These are phyloP conservation scores for Cerastoderma edule DNA, from an alignment of 2,888 invertebrate species.

Conservation along the genomic window DNA sequence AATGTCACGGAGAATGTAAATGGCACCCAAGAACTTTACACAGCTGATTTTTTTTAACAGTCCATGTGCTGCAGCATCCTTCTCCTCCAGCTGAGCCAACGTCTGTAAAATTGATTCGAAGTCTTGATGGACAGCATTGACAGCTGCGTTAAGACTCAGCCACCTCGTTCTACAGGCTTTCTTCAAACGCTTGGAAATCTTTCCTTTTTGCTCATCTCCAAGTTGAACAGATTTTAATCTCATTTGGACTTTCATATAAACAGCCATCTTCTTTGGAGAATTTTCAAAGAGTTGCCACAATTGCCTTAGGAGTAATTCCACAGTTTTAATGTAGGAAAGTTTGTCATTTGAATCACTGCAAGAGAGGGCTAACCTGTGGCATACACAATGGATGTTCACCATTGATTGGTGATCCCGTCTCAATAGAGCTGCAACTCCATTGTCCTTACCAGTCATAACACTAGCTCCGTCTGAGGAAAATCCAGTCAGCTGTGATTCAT, in stretches of 20 bases:
- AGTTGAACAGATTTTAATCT: conserved; percentile 30
- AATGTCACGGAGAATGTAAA: conserved; percentile 38
- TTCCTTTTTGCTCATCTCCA: conserved; percentile 4
- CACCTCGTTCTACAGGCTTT: conserved; percentile 54
- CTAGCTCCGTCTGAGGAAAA: conserved; percentile 44
- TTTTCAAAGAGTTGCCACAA: conserved; percentile 55
- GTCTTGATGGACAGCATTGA: conserved; percentile 32
- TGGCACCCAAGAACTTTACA: conserved; percentile 37
- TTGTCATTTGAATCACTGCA: conserved; percentile 39
- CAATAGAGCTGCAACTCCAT: conserved; percentile 47
- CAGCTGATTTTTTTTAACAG: conserved; percentile 42
- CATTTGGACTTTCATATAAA: conserved; percentile 40
- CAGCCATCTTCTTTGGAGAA: conserved; percentile 52
- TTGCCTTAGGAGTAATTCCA: conserved; percentile 42
- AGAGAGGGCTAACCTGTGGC: conserved; percentile 45
- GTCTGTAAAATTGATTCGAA: conserved; percentile 41
- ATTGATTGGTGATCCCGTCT: conserved; percentile 30
- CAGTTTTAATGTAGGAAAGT: conserved; percentile 36
- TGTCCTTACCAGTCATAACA: conserved; percentile 40
- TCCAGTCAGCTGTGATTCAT: conserved; percentile 22
- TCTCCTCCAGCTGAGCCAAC: conserved; percentile 30
- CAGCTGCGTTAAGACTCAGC: conserved; percentile 53
- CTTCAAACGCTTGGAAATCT: conserved; percentile 45
- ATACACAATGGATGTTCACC: conserved; percentile 49
- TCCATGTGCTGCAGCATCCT: conserved; percentile 48